Conservation (phyloP, 1,140 invertebrate species). For the Choristoneura fumiferana region DNA sequence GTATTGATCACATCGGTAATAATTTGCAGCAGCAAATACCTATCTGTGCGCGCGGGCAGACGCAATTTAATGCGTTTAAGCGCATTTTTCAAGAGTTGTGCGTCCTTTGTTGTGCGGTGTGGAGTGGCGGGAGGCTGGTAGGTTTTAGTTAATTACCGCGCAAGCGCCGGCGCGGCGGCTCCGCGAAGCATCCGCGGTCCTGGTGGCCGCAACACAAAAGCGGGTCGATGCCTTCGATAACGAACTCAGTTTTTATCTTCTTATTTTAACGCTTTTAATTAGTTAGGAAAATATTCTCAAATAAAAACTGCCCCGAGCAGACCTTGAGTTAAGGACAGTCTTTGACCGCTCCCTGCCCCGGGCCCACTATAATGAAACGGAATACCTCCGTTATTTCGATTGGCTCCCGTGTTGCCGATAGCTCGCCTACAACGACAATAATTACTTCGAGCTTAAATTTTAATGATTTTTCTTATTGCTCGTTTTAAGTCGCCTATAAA, state of each 20-base stretch:
- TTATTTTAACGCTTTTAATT: conserved; percentile 76
- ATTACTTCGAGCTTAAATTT: conserved; percentile 39
- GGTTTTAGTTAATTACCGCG: conserved; percentile 73
- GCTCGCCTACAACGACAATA: conserved; percentile 42
- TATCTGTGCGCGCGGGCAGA: neutral
- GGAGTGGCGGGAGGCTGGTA: conserved; percentile 36
- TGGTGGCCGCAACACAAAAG: conserved; percentile 69
- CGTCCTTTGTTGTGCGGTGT: conserved; percentile 49
- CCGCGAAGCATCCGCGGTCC: conserved; percentile 36
- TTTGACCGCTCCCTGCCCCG: conserved; percentile 46
- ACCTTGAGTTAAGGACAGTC: conserved; percentile 52
- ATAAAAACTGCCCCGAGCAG: conserved; percentile 59
- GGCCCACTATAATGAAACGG: conserved; percentile 52
- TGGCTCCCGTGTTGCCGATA: conserved; percentile 58
- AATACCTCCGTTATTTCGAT: conserved; percentile 52
- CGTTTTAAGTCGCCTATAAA: too few species aligned
- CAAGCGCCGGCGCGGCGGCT: conserved; percentile 38
- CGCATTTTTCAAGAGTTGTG: conserved; percentile 42
- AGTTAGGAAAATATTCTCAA: conserved; percentile 77
- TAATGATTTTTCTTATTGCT: conserved; percentile 35
- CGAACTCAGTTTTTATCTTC: conserved; percentile 64
- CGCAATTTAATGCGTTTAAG: conserved; percentile 30
- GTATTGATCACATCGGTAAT: neutral
- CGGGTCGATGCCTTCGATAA: conserved; percentile 73
- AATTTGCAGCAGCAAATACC: neutral